Evolutionary conservation across 2,888 invertebrate species (phyloP).

Genomic region (Empis stercorea): DNA sequence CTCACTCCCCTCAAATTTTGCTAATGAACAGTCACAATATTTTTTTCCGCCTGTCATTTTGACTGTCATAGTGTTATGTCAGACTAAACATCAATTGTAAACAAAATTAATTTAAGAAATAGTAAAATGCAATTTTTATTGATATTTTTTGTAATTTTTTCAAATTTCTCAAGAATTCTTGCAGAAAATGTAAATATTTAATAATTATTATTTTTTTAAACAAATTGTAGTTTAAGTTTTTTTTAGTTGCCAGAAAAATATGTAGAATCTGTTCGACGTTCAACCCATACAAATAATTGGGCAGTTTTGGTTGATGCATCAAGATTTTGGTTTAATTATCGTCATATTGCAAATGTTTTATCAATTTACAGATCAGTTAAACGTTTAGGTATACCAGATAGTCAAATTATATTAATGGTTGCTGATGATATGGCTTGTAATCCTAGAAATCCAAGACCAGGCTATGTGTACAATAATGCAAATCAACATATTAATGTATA

Average conservation of each 20-base stretch:
- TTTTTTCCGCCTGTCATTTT: no score
- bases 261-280: slow-evolving; percentile 24
- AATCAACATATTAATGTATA: slow-evolving; percentile 98
- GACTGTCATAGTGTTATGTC: no score
- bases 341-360: slow-evolving; percentile 97
- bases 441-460: slow-evolving; percentile 92
- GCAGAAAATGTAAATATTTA: no score
- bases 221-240: neutral
- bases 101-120: no score
- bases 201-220: no score
- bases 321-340: slow-evolving; percentile 98
- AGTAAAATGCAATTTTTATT: no score
- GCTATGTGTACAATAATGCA: slow-evolving; percentile 95
- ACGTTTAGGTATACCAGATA: slow-evolving; percentile 95
- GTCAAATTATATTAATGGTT: slow-evolving; percentile 97
- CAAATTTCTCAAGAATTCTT: no score
- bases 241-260: slow-evolving; percentile 25
- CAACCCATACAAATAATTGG: slow-evolving; percentile 93
- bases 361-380: slow-evolving; percentile 98
- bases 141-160: no score
- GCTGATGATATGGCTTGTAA: slow-evolving; percentile 99
- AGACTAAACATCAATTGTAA: no score
- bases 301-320: slow-evolving; percentile 98
- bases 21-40: no score
- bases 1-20: no score